Percentiles rank a stretch among this genome's conserved stretches.
These are phyloP conservation scores for Petaurus breviceps DNA, from an alignment of 2,113 vertebrate species.

Conservation along the genomic window DNA sequence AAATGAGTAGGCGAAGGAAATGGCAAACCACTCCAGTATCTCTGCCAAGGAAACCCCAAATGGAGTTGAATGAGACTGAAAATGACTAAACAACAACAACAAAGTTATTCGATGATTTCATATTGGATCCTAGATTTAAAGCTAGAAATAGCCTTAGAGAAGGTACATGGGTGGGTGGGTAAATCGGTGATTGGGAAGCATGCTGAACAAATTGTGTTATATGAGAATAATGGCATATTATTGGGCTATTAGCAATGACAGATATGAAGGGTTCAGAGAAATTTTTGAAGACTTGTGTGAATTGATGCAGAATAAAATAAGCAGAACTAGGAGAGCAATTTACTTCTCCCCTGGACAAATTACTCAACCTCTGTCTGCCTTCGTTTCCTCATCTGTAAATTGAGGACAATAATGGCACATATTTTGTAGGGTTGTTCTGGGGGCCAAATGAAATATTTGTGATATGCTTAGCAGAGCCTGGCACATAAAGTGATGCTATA, in stretches of 20 bases:
- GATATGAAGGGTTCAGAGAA: not conserved
- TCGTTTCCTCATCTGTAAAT: not conserved
- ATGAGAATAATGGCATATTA: not conserved
- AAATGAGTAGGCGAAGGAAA: not conserved
- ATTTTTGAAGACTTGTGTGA: not conserved
- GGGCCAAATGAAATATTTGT: not conserved
- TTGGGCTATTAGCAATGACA: not conserved
- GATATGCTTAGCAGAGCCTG: not conserved
- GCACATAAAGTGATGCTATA: not conserved
- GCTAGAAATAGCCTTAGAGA: not conserved
- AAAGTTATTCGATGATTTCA: not conserved
- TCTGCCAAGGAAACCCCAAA: not conserved
- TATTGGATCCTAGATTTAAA: not conserved
- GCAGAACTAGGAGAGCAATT: not conserved
- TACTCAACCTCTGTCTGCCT: not conserved
- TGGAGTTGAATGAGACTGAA: not conserved
- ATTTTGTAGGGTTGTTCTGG: not conserved
- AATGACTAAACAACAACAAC: not conserved
- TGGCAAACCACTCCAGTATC: not conserved
- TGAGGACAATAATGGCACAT: not conserved
- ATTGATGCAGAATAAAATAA: not conserved
- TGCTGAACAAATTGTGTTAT: not conserved
- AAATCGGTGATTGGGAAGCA: not conserved
- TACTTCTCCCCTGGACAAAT: not conserved
- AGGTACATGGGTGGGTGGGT: not conserved